Conservation (phyloP, 1,140 invertebrate genomes). For the Heliconius eleuchia region DNA sequence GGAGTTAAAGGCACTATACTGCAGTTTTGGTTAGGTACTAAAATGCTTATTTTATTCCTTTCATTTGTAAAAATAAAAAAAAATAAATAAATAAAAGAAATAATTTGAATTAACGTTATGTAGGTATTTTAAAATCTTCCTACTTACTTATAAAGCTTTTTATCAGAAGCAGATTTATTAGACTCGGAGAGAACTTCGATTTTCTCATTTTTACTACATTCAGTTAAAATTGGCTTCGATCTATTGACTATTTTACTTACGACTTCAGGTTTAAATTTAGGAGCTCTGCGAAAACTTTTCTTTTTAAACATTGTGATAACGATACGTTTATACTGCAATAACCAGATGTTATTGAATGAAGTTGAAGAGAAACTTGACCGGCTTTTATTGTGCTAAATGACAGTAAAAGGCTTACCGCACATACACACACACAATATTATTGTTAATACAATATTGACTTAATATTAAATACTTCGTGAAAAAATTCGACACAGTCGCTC, state of each 20-base stretch:
- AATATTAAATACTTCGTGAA: no score
- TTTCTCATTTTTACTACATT: conserved; percentile 60
- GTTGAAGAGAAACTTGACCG: conserved; percentile 65
- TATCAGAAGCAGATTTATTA: no score
- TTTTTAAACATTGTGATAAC: conserved; percentile 65
- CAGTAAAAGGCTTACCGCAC: neutral
- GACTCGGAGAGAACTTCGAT: conserved; percentile 49
- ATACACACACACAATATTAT: no score
- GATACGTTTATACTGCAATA: conserved; percentile 48
- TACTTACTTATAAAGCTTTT: no score
- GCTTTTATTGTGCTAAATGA: conserved; percentile 57
- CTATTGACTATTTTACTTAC: conserved; percentile 45
- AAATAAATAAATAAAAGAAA: no score
- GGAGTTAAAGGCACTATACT: no score
- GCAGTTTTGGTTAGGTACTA: neutral
- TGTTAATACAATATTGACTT: no score
- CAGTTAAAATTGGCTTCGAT: conserved; percentile 41
- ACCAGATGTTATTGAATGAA: conserved; percentile 69
- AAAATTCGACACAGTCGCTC: no score
- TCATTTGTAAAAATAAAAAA: no score
- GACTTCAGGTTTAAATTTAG: conserved; percentile 70
- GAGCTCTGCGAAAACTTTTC: conserved; percentile 60
- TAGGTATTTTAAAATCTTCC: conserved; percentile 21
- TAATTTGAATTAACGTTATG: no score
- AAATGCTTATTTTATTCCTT: no score